Conservation (phyloP, 2,113 vertebrate genomes). For the Guaruba guarouba region DNA sequence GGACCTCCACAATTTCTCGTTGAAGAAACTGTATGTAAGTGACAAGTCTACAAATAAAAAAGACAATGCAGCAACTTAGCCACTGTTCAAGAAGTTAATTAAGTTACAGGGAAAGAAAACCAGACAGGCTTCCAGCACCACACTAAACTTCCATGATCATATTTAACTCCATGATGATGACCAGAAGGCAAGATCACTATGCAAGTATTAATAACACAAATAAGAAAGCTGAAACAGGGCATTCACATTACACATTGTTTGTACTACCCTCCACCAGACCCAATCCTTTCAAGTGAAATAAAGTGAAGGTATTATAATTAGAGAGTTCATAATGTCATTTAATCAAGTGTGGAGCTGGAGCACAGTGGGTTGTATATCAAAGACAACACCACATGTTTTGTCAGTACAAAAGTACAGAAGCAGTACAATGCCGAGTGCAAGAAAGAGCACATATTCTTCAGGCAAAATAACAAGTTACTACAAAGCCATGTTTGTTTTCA, state of each 20-base stretch:
- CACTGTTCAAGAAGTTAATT: background rate
- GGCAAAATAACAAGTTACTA: constrained; percentile 38
- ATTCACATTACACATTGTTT: background rate
- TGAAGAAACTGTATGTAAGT: background rate
- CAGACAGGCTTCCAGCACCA: background rate
- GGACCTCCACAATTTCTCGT: background rate
- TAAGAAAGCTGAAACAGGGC: background rate
- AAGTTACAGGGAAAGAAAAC: background rate
- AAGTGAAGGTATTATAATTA: constrained; percentile 43
- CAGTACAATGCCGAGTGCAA: background rate
- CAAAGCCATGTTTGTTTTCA: constrained; percentile 41
- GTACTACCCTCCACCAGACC: background rate
- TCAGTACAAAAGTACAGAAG: background rate
- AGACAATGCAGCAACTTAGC: background rate
- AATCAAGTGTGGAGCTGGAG: constrained; percentile 33
- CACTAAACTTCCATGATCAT: background rate
- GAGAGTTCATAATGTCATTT: constrained; percentile 34
- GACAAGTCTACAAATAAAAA: background rate
- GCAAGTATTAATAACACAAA: background rate
- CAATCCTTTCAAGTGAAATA: background rate
- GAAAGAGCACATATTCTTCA: constrained; percentile 21
- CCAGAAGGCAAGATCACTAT: background rate
- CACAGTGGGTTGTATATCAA: background rate
- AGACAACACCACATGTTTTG: constrained; percentile 50
- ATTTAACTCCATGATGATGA: background rate